phyloP scores from a whole-genome alignment of 1,140 invertebrate species.

The Apis cerana region DNA sequence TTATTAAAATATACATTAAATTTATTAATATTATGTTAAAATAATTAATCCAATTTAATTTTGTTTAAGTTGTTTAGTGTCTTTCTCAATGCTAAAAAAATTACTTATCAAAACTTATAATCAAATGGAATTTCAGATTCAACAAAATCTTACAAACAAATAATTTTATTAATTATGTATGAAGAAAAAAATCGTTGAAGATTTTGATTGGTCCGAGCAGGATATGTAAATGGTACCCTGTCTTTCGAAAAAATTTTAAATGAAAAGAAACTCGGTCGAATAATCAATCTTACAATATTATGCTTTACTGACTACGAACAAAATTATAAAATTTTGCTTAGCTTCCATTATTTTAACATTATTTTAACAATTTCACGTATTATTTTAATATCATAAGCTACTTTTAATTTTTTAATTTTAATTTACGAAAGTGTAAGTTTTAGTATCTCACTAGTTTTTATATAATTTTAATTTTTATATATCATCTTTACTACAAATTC shows the following conservation, averaged over 20 bases:
- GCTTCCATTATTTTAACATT: background rate
- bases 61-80: background rate
- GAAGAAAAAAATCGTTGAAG: slow-evolving; percentile 12
- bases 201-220: slow-evolving; percentile 28
- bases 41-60: background rate
- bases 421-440: slow-evolving; percentile 17
- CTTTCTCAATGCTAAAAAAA: background rate
- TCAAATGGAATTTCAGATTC: background rate
- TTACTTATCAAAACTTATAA: background rate
- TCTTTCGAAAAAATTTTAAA: slow-evolving; percentile 23
- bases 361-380: background rate
- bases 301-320: slow-evolving; percentile 25
- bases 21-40: background rate
- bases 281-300: slow-evolving; percentile 38
- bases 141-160: background rate
- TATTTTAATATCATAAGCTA: background rate
- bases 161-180: background rate
- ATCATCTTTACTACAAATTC: slow-evolving; percentile 3
- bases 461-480: background rate
- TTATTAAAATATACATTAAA: background rate
- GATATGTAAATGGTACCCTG: slow-evolving; percentile 51
- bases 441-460: slow-evolving; percentile 1
- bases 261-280: slow-evolving; percentile 39
- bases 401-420: slow-evolving; percentile 1
- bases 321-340: slow-evolving; percentile 20